Base-by-base conservation (phyloP, 2,888 invertebrate species). In the Pegoplata infirma region DNA sequence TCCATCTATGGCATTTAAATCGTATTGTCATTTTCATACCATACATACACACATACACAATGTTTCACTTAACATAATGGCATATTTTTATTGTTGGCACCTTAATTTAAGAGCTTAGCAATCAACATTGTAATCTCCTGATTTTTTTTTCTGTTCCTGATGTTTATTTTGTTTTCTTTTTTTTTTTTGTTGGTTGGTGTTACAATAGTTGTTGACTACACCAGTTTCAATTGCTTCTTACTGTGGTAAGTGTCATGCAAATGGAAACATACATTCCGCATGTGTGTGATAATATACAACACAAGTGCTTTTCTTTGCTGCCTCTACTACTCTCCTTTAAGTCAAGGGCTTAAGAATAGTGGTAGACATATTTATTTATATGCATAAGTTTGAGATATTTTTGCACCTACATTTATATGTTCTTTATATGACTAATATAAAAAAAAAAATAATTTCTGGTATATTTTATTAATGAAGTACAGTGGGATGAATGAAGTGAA, bases 51-150 rank as follows among this genome's bases (percentile, higher is more conserved):
- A 66, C 59, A n/a, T 14, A 21, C 59, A 49, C 32, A 32, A 53
- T 68, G 63, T 73, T 71, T 75, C 78, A 75, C 66, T 79, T 75
- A 79, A 79, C 71, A 75, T 75, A 75, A 79, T 86, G 87, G 84
- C 87, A 86, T 75, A 87, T 83, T 86, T 79, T 79, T 79, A 79
- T 79, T 79, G 78, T 79, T 79, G 78, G 75, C 85, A 86, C 87
- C 75, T 75, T 79, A 79, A 79, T 86, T 87, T 86, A 86, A 86
- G 86, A 86, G 87, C 86, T 82, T 82, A 84, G 85, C 86, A 87
- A 86, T 86, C 86, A 86, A 84, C 84, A 83, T 82, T 83, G 81
- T 83, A 82, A 87, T 86, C 87, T 86, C 78, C 66, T 59, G 28
- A 49, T 51, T 40, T 40, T 51, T 40, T 40, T 40, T n/a, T 12